Evolutionary conservation across 2,113 vertebrate genomes (phyloP).

Genomic region (Cromileptes altivelis): DNA sequence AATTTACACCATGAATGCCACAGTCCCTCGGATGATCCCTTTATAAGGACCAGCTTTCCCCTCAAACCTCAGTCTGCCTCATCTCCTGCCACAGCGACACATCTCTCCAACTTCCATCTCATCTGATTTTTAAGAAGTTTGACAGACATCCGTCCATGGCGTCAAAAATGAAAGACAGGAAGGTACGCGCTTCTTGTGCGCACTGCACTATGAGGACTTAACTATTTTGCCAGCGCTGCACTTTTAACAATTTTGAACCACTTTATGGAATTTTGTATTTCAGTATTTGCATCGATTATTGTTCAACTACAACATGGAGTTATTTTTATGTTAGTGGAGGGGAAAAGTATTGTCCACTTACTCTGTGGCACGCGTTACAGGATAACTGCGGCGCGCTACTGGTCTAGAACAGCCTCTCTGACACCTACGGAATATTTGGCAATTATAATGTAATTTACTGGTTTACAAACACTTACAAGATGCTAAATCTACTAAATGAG

Average conservation of each 20-base stretch:
- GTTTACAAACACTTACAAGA: neutral
- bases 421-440: neutral
- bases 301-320: conserved; percentile 17
- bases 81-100: conserved; percentile 60
- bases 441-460: neutral
- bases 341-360: neutral
- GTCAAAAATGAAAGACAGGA: conserved; percentile 93
- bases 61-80: conserved; percentile 80
- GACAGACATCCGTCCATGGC: conserved; percentile 84
- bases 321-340: neutral
- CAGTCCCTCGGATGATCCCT: conserved; percentile 85
- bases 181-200: conserved; percentile 85
- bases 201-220: conserved; percentile 42
- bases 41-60: conserved; percentile 88
- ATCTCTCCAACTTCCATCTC: conserved; percentile 30
- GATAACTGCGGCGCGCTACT: conserved; percentile 3
- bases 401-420: neutral
- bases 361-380: conserved; percentile 25
- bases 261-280: conserved; percentile 25
- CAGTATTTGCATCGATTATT: neutral
- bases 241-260: conserved; percentile 10
- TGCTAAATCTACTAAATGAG: neutral
- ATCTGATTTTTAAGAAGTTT: conserved; percentile 34
- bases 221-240: conserved; percentile 25
- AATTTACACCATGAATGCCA: conserved; percentile 90